phyloP scores from a whole-genome alignment of 35 echinoderm and acorn worm species.

The Nesometra sesokonis region DNA sequence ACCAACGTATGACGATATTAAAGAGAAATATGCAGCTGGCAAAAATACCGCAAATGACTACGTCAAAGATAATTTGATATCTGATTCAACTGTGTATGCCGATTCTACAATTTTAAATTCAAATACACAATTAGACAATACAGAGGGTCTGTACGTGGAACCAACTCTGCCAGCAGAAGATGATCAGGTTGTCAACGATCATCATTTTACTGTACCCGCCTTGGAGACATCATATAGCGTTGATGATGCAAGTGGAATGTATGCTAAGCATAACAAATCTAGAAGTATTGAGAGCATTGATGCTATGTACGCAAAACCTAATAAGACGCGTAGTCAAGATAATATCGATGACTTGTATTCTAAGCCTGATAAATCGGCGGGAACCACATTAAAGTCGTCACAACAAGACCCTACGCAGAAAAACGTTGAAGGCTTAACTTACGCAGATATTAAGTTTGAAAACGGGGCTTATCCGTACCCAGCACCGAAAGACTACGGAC shows the following conservation, averaged over 20 bases:
- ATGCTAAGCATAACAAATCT: background rate
- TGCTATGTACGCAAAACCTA: background rate
- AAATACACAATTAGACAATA: background rate
- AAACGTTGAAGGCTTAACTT: background rate
- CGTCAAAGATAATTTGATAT: background rate
- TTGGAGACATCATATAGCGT: background rate
- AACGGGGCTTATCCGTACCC: background rate
- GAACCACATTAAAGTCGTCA: background rate
- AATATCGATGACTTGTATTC: background rate
- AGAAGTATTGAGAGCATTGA: background rate
- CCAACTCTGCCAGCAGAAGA: background rate
- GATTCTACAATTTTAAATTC: background rate
- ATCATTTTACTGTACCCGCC: too few species aligned
- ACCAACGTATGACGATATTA: background rate
- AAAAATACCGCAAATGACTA: background rate
- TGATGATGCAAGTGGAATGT: background rate
- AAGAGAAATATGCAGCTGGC: background rate
- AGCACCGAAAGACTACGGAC: background rate
- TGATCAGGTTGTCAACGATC: too few species aligned
- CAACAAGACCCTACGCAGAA: background rate
- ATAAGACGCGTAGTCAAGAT: background rate
- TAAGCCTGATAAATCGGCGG: background rate
- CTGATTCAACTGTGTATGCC: background rate
- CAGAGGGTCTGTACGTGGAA: background rate
- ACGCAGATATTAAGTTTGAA: background rate